Conservation (phyloP, 64 coral and sea anemone species). For the Trachythela sp. region DNA sequence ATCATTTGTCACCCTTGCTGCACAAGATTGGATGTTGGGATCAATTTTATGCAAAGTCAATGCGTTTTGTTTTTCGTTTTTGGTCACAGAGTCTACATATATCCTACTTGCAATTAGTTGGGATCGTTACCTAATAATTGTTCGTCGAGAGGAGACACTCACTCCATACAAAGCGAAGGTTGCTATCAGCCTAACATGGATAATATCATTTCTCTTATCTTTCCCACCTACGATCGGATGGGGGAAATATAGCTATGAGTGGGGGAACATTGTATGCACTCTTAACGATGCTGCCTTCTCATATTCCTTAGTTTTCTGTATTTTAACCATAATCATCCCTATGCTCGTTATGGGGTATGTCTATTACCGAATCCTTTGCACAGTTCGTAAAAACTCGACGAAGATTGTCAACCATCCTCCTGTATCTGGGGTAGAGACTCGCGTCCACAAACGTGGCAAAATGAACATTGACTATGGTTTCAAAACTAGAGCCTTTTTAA, state of each 20-base stretch:
- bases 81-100: conserved; percentile 80
- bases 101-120: conserved; percentile 75
- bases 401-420: conserved; percentile 86
- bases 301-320: conserved; percentile 66
- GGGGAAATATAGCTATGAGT: conserved; percentile 67
- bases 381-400: conserved; percentile 77
- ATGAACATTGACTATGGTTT: conserved; percentile 99
- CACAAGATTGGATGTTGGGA: conserved; percentile 74
- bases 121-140: conserved; percentile 90
- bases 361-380: conserved; percentile 77
- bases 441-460: conserved; percentile 80
- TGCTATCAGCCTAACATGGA: conserved; percentile 73
- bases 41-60: conserved; percentile 73
- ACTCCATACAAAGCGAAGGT: conserved; percentile 80
- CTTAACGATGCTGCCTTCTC: conserved; percentile 44
- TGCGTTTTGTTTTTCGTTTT: conserved; percentile 64
- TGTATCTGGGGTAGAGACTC: conserved; percentile 63
- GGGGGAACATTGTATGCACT: conserved; percentile 72
- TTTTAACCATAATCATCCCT: conserved; percentile 60
- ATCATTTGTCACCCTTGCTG: conserved; percentile 59
- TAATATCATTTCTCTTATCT: conserved; percentile 49
- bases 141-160: conserved; percentile 66
- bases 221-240: conserved; percentile 77
- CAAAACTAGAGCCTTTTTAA: conserved; percentile 93
- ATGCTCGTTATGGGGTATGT: conserved; percentile 76